A percentile compares a stretch with the other conserved stretches of the same genome.
Evolutionary conservation across 2,797 vertebrate species (phyloP).

Genomic region (Enteromius argenteus): DNA sequence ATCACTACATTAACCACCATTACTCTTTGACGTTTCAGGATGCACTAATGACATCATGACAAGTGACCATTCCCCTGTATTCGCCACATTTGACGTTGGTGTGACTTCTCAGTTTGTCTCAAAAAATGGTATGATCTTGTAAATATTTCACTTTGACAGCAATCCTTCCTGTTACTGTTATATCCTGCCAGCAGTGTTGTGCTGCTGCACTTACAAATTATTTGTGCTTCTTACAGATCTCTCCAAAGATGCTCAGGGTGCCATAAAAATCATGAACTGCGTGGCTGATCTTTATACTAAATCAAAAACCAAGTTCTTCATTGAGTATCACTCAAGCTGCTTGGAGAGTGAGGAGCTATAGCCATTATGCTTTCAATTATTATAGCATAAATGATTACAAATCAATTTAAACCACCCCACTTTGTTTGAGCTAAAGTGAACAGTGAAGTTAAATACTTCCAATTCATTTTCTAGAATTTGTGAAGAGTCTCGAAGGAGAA

Average conservation of each 20-base stretch:
- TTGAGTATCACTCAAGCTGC: constrained; percentile 96
- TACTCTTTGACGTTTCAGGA: constrained; percentile 74
- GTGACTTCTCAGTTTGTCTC: constrained; percentile 98
- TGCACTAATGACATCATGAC: constrained; percentile 95
- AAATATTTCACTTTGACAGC: background rate
- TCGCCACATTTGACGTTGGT: constrained; percentile 95
- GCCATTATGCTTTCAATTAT: background rate
- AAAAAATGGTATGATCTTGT: constrained; percentile 84
- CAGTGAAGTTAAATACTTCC: background rate
- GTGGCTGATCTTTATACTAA: constrained; percentile 89
- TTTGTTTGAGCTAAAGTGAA: background rate
- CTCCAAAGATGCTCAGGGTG: constrained; percentile 83
- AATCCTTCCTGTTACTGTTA: background rate
- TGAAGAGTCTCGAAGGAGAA: constrained; percentile 93
- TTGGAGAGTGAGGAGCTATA: constrained; percentile 85
- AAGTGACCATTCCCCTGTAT: constrained; percentile 97
- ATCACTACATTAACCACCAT: background rate
- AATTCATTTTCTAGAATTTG: constrained; percentile 80
- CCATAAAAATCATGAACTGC: constrained; percentile 92
- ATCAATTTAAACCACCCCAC: background rate
- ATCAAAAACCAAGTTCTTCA: constrained; percentile 97
- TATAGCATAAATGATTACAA: background rate
- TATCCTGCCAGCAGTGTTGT: background rate
- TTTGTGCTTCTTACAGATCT: constrained; percentile 76
- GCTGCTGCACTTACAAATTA: background rate